Evolutionary conservation across 1,140 invertebrate genomes (phyloP), one percentile per base, ranked within the genome.

Genomic region (Meteorus sp.): DNA sequence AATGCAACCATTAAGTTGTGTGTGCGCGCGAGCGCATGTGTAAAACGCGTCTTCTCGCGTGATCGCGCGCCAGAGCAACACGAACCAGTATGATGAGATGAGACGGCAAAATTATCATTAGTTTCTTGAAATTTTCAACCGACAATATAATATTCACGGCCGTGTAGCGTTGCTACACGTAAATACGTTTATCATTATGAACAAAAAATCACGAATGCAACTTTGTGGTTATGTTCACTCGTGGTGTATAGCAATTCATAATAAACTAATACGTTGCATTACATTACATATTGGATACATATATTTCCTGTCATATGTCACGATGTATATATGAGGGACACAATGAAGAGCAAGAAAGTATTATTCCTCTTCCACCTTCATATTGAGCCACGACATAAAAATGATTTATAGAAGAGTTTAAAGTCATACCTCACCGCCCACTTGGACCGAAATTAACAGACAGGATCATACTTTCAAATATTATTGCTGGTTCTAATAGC

Each of bases 1-100:
- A 70, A 71, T 70, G 62, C 65, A 53, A 65, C 63, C 64, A 70
- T 73, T 71, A 71, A 70, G 59, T 59, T 43, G 22, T n/a, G n/a
- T n/a, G n/a, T n/a, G 61, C 51, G 47, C 61, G 41, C 55, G 37
- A 59, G 25, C 27, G 9, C 35, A 22, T 27, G 47, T 50, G 8
- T 48, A 29, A 22, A n/a, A 8, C 3, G 5, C 17, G 11, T 33
- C 41, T 17, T 33, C 41, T 51, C 50, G 57, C 57, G 52, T 56
- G 63, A 62, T 66, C 31, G 29, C 8, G 4, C 33, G 9, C 33
- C n/a, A n/a, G n/a, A n/a, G n/a, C n/a, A n/a, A n/a, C n/a, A n/a
- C n/a, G n/a, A n/a, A n/a, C n/a, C n/a, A n/a, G n/a, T n/a, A n/a
- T n/a, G n/a, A n/a, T n/a, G 43, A 56, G 41, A 56, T 19, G 53